Conservation (phyloP, 35 echinoderm and acorn worm species). For the Ophioderma brevispina region DNA sequence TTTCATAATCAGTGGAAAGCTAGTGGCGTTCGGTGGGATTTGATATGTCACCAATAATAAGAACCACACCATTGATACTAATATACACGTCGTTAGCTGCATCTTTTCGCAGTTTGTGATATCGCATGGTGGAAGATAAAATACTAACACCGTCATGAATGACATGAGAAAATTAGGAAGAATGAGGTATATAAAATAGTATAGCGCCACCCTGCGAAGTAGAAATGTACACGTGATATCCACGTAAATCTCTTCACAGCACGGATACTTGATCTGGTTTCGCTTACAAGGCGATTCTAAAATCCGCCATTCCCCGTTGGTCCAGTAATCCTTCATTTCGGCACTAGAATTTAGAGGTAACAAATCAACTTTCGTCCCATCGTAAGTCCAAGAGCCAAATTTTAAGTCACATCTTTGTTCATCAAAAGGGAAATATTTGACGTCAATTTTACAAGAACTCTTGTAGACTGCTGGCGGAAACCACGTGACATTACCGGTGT, state of each 20-base stretch:
- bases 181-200: slow-evolving; percentile 87
- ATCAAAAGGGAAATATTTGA: slow-evolving; percentile 94
- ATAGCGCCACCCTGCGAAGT: slow-evolving; percentile 79
- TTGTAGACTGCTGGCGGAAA: slow-evolving; percentile 91
- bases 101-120: slow-evolving; percentile 84
- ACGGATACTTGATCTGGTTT: slow-evolving; percentile 63
- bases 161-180: slow-evolving; percentile 90
- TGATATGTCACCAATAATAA: slow-evolving; percentile 83
- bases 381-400: slow-evolving; percentile 96
- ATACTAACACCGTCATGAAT: slow-evolving; percentile 91
- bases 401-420: slow-evolving; percentile 88
- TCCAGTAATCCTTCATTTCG: slow-evolving; percentile 73
- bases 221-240: slow-evolving; percentile 87
- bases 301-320: slow-evolving; percentile 88
- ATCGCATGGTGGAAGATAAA: slow-evolving; percentile 89
- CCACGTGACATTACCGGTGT: slow-evolving; percentile 83
- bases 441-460: slow-evolving; percentile 91
- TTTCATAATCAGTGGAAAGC: slow-evolving; percentile 87
- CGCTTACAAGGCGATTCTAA: slow-evolving; percentile 62
- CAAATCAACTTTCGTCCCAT: slow-evolving; percentile 55
- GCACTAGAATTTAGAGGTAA: slow-evolving; percentile 55
- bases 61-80: slow-evolving; percentile 95
- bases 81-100: slow-evolving; percentile 88
- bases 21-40: slow-evolving; percentile 88
- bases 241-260: slow-evolving; percentile 72